Evolutionary conservation across 2,888 invertebrate genomes (phyloP), one percentile per base, ranked within the genome.

Genomic region (Conops quadrifasciatus): DNA sequence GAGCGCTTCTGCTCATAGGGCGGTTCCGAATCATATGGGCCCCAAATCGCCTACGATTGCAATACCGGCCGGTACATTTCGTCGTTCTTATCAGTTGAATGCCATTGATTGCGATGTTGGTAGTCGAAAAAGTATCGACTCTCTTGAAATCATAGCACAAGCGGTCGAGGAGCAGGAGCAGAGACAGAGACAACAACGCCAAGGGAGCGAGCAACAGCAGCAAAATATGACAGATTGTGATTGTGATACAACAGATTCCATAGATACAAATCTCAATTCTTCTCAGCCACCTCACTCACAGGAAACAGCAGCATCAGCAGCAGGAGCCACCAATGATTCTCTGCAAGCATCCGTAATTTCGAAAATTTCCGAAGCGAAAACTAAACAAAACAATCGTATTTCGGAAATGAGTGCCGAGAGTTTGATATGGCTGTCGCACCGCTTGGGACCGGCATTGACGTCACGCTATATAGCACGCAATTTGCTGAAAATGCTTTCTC

Each of bases 361-460:
- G 0, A 82, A 83, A 71, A 79, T 84, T 71, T 82, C 84, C 1
- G 84, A 85, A 73, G 81, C 83, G 7, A 83, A 83, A 53, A 83
- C 82, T 0, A 73, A 81, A 28, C 85, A 84, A 69, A 85, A 82
- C 65, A 85, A 88, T 77, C 92, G 91, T 81, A 92, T 93, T 75
- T 93, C 94, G 0, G 94, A 95, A 81, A 94, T 95, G 91, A 93
- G 94, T 80, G 90, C 92, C 0, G 95, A 95, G 80, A 95, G 94
- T 80, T 87, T 96, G 1, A 91, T 95, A 73, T 98, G 98, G 97
- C 82, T 98, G 72, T 92, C 96, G 0, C 95, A 97, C 86, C 90
- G 97, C 74, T 87, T 98, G 21, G 98, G 98, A 0, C 98, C 98
- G 0, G 95, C 98, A 62, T 88, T 98, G 28, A 96, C 96, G 0